phyloP scores from a whole-genome alignment of 2,888 invertebrate genomes.

The Ichneumon xanthorius region DNA sequence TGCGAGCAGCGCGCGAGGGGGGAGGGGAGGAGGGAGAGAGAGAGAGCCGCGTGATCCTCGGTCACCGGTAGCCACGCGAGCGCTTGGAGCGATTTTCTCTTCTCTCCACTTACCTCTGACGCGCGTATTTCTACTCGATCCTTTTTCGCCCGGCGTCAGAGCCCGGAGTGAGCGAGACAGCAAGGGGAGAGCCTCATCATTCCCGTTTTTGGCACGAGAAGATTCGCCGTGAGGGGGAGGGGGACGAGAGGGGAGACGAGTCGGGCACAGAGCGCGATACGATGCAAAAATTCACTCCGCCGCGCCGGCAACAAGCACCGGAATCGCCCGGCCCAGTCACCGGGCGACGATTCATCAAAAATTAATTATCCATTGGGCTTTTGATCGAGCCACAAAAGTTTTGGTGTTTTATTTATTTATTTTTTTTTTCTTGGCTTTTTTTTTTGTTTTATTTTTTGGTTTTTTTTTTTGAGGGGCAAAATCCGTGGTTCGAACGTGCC shows the following conservation, averaged over 20 bases:
- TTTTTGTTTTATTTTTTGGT: not conserved
- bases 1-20: slow-evolving; percentile 33
- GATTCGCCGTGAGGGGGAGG: slow-evolving; percentile 29
- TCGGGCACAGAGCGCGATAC: slow-evolving; percentile 8
- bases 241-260: slow-evolving; percentile 29
- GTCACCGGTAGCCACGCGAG: slow-evolving; percentile 80
- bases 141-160: slow-evolving; percentile 31
- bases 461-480: not conserved
- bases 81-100: slow-evolving; percentile 79
- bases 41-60: slow-evolving; percentile 61
- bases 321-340: slow-evolving; percentile 76
- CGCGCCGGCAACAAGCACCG: slow-evolving; percentile 33
- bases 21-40: too few species aligned
- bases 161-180: not conserved
- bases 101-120: slow-evolving; percentile 64
- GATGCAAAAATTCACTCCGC: slow-evolving; percentile 40
- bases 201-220: slow-evolving; percentile 64
- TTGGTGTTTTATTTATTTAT: slow-evolving; percentile 77
- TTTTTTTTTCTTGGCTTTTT: not conserved
- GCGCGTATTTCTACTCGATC: slow-evolving; percentile 14
- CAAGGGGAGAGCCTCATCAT: slow-evolving; percentile 23
- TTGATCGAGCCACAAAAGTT: slow-evolving; percentile 81
- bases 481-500: slow-evolving; percentile 11
- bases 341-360: slow-evolving; percentile 83
- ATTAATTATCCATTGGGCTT: slow-evolving; percentile 84